Percentiles rank a stretch among this genome's conserved stretches.
phyloP scores from a whole-genome alignment of 2,797 vertebrate genomes.

The Rallus crepitans region DNA sequence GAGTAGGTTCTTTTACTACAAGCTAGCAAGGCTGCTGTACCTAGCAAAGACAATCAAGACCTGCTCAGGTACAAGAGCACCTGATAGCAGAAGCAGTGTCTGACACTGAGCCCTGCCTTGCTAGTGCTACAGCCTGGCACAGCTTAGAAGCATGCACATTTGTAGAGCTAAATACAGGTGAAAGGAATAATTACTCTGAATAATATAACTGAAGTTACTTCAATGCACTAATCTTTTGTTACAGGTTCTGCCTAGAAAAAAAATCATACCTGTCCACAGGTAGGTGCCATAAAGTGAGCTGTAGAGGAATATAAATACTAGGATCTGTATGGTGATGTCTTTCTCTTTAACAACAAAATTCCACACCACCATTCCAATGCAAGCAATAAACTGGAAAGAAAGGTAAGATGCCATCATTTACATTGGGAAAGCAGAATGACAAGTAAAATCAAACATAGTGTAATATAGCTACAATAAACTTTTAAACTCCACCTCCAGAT shows the following conservation, averaged over 20 bases:
- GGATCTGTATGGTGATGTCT: slow-evolving; percentile 84
- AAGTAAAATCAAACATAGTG: neutral
- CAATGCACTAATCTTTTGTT: neutral
- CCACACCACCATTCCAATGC: slow-evolving; percentile 93
- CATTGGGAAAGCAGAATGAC: neutral
- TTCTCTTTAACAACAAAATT: slow-evolving; percentile 86
- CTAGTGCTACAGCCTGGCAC: neutral
- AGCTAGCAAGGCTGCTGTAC: neutral
- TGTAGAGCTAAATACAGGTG: neutral
- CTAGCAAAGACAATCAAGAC: neutral
- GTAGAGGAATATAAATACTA: slow-evolving; percentile 90
- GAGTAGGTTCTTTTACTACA: neutral
- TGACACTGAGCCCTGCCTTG: neutral
- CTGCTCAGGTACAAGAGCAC: neutral
- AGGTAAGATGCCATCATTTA: neutral
- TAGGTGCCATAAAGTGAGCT: slow-evolving; percentile 93
- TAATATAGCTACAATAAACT: neutral
- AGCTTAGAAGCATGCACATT: neutral
- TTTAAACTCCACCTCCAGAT: neutral
- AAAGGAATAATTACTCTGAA: neutral
- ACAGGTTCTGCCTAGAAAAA: neutral
- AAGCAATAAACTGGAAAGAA: slow-evolving; percentile 85
- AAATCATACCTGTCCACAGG: slow-evolving; percentile 91
- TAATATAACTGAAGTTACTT: neutral
- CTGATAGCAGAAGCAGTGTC: neutral